Percentiles rank a stretch among this genome's conserved stretches.
phyloP scores from a whole-genome alignment of 2,113 vertebrate genomes.

The Meriones unguiculatus region DNA sequence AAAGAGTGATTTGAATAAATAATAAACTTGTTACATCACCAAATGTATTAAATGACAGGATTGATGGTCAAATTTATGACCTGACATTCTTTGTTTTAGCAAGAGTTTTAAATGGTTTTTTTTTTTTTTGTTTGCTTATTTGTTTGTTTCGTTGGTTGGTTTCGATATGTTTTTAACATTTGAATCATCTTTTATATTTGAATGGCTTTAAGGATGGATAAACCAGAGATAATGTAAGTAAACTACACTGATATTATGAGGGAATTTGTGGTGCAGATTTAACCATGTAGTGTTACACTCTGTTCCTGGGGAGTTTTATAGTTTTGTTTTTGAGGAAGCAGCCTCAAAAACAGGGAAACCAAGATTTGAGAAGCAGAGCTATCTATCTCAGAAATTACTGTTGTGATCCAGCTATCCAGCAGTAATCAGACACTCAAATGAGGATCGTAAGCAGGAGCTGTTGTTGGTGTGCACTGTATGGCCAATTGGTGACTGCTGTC shows the following conservation, averaged over 20 bases:
- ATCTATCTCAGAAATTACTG: constrained; percentile 45
- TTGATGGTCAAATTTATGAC: not conserved
- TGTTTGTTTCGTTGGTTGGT: not conserved
- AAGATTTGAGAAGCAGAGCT: constrained; percentile 26
- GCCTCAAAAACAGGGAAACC: constrained; percentile 60
- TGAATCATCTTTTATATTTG: constrained; percentile 65
- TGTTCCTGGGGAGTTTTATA: constrained; percentile 68
- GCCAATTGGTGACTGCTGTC: not conserved
- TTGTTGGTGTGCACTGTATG: not conserved
- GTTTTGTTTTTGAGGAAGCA: constrained; percentile 71
- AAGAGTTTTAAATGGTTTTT: not conserved
- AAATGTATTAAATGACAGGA: not conserved
- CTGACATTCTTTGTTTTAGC: not conserved
- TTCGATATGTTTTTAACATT: not conserved
- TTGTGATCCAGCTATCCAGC: constrained; percentile 41
- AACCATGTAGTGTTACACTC: constrained; percentile 70
- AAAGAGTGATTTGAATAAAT: not conserved
- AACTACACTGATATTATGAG: constrained; percentile 54
- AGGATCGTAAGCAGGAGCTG: constrained; percentile 13
- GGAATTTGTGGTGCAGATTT: constrained; percentile 62
- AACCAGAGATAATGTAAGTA: constrained; percentile 17
- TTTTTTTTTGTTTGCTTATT: not conserved
- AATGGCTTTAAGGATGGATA: constrained; percentile 33
- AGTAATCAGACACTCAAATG: constrained; percentile 41
- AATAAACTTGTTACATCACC: not conserved